A percentile compares a stretch with the other conserved stretches of the same genome.
phyloP scores from a whole-genome alignment of 2,888 invertebrate species.

The Elegia similella region DNA sequence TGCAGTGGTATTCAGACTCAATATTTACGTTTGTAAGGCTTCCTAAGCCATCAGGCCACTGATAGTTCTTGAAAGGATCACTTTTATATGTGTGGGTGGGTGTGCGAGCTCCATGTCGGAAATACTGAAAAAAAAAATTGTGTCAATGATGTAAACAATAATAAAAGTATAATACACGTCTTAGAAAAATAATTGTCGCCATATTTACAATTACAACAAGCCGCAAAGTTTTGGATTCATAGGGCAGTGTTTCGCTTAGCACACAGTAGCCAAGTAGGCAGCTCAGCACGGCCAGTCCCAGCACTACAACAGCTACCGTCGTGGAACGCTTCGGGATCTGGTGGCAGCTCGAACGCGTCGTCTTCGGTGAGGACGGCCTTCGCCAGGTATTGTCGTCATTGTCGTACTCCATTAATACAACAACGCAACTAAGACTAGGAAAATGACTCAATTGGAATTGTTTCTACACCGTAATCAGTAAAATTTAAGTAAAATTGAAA shows the following conservation, averaged over 20 bases:
- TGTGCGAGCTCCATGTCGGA: constrained; percentile 91
- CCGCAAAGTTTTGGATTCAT: constrained; percentile 70
- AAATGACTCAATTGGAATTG: not conserved
- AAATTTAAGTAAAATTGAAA: not conserved
- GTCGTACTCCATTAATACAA: constrained; percentile 59
- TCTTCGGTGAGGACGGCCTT: constrained; percentile 51
- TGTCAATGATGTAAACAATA: not conserved
- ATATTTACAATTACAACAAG: constrained; percentile 68
- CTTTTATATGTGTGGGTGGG: constrained; percentile 89
- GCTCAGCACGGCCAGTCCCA: constrained; percentile 70
- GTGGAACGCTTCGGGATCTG: constrained; percentile 62
- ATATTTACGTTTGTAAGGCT: constrained; percentile 88
- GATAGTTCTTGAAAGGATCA: constrained; percentile 88
- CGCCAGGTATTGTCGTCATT: constrained; percentile 71
- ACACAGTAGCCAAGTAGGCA: constrained; percentile 76
- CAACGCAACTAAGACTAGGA: not conserved
- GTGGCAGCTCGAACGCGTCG: constrained; percentile 47
- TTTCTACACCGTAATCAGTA: not conserved
- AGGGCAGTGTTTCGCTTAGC: constrained; percentile 68
- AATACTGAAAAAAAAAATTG: constrained; percentile 82
- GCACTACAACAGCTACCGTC: constrained; percentile 63
- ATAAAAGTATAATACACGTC: not conserved
- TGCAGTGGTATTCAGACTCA: not conserved
- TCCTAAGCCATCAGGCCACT: constrained; percentile 92
- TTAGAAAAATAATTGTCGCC: not conserved